Conservation (phyloP, 2,797 vertebrate genomes). For the Hippocampus kuda region DNA sequence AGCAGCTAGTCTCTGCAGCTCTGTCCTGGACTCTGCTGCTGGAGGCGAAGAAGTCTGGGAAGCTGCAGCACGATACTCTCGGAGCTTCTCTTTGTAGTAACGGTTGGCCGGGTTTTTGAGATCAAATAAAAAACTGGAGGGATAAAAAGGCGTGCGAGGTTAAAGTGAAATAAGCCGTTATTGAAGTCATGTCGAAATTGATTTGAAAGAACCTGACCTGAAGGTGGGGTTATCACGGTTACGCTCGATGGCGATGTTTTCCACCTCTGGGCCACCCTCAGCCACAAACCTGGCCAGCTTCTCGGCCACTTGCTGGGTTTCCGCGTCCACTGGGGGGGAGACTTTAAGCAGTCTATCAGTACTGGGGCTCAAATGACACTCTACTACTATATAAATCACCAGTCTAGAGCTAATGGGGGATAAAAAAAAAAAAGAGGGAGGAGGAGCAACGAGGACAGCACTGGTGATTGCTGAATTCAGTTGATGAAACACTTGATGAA, state of each 20-base stretch:
- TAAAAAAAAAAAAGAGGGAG: conserved; percentile 61
- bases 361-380: conserved; percentile 87
- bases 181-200: background rate
- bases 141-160: background rate
- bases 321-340: conserved; percentile 93
- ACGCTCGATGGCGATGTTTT: conserved; percentile 83
- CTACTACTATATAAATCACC: conserved; percentile 71
- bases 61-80: conserved; percentile 69
- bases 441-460: conserved; percentile 53
- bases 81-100: conserved; percentile 82
- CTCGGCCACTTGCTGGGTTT: conserved; percentile 80
- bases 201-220: conserved; percentile 63
- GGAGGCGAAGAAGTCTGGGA: conserved; percentile 33
- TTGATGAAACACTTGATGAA: conserved; percentile 2
- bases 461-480: conserved; percentile 54
- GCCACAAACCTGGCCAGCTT: conserved; percentile 88
- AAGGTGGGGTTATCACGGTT: conserved; percentile 82
- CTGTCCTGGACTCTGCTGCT: conserved; percentile 14
- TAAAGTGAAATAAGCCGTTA: background rate
- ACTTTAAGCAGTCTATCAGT: conserved; percentile 99
- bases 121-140: conserved; percentile 82
- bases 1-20: conserved; percentile 7
- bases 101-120: conserved; percentile 76
- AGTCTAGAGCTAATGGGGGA: conserved; percentile 79
- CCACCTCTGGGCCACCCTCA: conserved; percentile 86